A percentile compares a stretch with the other conserved stretches of the same genome.
Conservation (phyloP, 2,888 invertebrate species). For the Drosophila neotestacea region DNA sequence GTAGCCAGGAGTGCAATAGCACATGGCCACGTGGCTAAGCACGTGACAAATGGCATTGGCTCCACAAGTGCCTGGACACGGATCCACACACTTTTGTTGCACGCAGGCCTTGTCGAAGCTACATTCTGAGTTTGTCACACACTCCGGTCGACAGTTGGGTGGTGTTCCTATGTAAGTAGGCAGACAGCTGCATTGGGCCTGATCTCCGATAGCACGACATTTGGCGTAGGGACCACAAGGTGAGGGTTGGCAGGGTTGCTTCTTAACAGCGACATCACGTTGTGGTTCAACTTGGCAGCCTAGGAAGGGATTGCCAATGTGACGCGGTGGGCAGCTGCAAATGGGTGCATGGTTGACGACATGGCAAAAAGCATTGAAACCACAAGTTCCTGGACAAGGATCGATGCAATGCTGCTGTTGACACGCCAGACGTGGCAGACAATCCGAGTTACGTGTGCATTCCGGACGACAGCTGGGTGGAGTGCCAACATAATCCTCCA, state of each 20-base stretch:
- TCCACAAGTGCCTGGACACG: constrained; percentile 89
- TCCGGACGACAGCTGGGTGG: constrained; percentile 92
- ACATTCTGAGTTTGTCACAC: constrained; percentile 90
- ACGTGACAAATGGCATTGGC: constrained; percentile 87
- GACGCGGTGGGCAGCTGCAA: constrained; percentile 90
- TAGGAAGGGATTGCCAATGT: constrained; percentile 91
- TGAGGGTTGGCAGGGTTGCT: constrained; percentile 86
- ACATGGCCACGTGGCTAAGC: constrained; percentile 87
- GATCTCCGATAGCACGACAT: constrained; percentile 86
- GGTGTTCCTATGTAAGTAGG: constrained; percentile 89
- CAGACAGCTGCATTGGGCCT: constrained; percentile 88
- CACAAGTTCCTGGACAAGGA: constrained; percentile 92
- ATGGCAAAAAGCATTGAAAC: constrained; percentile 89
- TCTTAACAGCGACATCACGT: constrained; percentile 35
- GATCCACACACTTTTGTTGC: constrained; percentile 90
- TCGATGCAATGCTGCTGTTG: constrained; percentile 92
- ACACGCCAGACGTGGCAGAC: constrained; percentile 90
- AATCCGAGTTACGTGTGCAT: constrained; percentile 92
- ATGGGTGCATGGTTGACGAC: constrained; percentile 92
- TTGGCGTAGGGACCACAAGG: constrained; percentile 87
- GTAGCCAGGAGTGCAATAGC: constrained; percentile 87
- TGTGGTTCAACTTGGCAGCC: constrained; percentile 87
- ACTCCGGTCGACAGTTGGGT: constrained; percentile 90
- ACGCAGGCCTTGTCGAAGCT: constrained; percentile 89
- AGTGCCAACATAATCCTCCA: constrained; percentile 90